A percentile compares a stretch with the other conserved stretches of the same genome.
Evolutionary conservation across 2,797 vertebrate genomes (phyloP).

Genomic region (Enteromius argenteus): DNA sequence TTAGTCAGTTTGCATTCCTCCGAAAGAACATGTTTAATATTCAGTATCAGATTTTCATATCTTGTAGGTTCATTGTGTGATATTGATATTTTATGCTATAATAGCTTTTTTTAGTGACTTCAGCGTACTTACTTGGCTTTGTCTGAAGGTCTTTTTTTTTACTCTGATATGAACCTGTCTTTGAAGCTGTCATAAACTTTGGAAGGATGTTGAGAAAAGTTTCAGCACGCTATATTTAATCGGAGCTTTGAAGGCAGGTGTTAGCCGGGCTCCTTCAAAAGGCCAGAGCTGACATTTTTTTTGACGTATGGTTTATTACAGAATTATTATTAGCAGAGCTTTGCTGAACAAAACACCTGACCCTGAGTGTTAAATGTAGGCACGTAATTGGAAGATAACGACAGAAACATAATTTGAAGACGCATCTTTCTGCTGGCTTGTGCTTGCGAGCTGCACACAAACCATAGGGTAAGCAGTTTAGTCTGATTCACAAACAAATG

Average conservation of each 20-base stretch:
- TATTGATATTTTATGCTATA: constrained; percentile 49
- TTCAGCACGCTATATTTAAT: constrained; percentile 16
- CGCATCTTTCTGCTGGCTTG: neutral
- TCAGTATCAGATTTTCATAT: constrained; percentile 59
- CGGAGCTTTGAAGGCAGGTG: constrained; percentile 7
- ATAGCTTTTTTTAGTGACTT: constrained; percentile 50
- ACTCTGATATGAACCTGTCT: constrained; percentile 8
- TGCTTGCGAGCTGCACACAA: neutral
- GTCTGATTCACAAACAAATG: neutral
- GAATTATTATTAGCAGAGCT: neutral
- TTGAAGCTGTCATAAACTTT: constrained; percentile 42
- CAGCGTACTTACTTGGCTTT: neutral
- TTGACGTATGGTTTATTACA: neutral
- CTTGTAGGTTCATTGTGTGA: constrained; percentile 49
- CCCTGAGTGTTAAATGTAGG: neutral
- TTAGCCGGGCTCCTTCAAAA: neutral
- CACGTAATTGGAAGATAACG: neutral
- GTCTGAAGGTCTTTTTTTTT: neutral
- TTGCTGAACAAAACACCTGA: neutral
- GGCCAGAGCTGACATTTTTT: neutral
- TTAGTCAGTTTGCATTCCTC: constrained; percentile 60
- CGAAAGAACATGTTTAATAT: constrained; percentile 62
- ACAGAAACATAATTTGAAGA: neutral
- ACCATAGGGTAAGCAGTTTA: neutral
- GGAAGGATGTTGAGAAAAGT: constrained; percentile 5